These are phyloP conservation scores for Pocillopora damicornis DNA, from an alignment of 64 coral and sea anemone genomes.

Conservation along the genomic window DNA sequence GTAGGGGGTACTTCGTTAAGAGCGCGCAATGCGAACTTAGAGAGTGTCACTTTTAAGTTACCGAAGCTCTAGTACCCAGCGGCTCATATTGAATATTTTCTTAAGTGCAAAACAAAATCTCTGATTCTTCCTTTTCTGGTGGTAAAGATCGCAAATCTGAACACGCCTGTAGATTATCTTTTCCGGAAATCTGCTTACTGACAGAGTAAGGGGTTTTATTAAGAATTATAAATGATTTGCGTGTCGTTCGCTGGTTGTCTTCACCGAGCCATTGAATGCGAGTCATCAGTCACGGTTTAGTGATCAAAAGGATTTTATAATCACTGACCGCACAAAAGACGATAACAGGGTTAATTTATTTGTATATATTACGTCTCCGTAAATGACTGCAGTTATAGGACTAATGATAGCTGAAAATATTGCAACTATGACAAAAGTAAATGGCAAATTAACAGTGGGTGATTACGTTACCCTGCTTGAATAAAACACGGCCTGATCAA, in stretches of 20 bases:
- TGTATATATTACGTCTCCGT: conserved; percentile 10
- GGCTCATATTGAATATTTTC: background rate
- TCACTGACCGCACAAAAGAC: conserved; percentile 3
- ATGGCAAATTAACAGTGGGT: too few species aligned
- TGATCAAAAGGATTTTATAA: conserved; percentile 15
- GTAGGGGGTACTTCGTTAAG: background rate
- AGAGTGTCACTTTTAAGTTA: background rate
- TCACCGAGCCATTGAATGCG: background rate
- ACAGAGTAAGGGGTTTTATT: background rate
- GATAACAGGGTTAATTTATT: conserved; percentile 34
- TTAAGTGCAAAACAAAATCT: background rate
- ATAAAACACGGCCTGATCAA: too few species aligned
- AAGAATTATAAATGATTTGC: background rate
- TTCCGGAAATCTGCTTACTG: background rate
- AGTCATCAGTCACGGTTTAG: background rate
- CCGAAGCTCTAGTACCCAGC: background rate
- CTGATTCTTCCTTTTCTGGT: background rate
- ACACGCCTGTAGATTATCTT: background rate
- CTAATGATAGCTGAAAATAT: too few species aligned
- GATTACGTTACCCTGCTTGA: too few species aligned
- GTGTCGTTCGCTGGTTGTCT: background rate
- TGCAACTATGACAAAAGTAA: too few species aligned
- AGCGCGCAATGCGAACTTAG: background rate
- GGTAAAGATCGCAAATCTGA: background rate
- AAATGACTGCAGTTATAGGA: too few species aligned